Conservation (phyloP, 2,888 invertebrate species). For the Idaea aversata region DNA sequence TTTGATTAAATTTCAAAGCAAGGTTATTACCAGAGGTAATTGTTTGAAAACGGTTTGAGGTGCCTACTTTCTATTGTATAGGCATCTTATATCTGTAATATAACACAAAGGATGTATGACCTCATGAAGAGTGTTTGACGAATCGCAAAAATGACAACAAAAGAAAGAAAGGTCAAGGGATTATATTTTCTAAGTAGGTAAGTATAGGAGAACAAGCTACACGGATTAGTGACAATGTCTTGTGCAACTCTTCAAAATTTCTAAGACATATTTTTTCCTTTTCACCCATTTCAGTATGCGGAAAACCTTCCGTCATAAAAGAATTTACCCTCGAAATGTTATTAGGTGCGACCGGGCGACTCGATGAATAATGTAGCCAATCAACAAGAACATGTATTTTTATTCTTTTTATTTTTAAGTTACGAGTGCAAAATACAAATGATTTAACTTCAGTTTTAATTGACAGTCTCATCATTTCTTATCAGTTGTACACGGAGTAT, state of each 20-base stretch:
- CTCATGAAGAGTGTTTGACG: background rate
- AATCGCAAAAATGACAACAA: background rate
- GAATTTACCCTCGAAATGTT: conserved; percentile 1
- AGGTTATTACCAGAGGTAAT: too few relatives aligned
- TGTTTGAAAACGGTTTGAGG: too few relatives aligned
- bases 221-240: too few relatives aligned
- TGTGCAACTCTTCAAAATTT: background rate
- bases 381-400: conserved; percentile 1
- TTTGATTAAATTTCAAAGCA: too few relatives aligned
- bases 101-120: background rate
- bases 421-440: background rate
- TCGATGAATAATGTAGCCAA: conserved; percentile 1
- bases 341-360: conserved; percentile 1
- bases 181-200: too few relatives aligned
- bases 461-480: background rate
- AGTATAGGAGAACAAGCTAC: too few relatives aligned
- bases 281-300: background rate
- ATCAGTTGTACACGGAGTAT: background rate
- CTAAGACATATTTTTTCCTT: background rate
- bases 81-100: background rate
- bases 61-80: background rate
- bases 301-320: background rate
- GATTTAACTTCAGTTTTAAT: background rate
- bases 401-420: background rate
- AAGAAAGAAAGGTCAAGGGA: background rate